phyloP scores from a whole-genome alignment of 2,113 vertebrate species.

The Thalassarche chlororhynchos region DNA sequence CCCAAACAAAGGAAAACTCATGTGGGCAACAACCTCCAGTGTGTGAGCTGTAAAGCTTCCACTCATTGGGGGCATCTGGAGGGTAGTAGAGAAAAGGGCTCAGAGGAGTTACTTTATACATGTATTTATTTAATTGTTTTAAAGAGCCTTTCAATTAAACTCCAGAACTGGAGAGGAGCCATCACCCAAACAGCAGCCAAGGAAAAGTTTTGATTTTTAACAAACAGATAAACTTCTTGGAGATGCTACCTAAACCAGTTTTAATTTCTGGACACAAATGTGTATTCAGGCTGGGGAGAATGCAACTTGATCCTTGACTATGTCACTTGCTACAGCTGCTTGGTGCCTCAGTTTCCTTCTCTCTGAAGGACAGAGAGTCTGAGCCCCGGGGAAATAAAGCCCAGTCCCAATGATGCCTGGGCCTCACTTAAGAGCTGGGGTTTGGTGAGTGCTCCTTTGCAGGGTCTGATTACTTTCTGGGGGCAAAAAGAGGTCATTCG shows the following conservation, averaged over 20 bases:
- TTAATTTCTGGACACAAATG: background rate
- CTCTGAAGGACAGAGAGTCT: background rate
- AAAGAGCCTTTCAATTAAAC: background rate
- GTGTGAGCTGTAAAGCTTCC: background rate
- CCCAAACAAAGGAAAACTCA: background rate
- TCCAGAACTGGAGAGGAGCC: background rate
- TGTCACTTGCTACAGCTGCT: background rate
- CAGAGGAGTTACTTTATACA: background rate
- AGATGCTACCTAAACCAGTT: background rate
- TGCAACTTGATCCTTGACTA: too few species aligned
- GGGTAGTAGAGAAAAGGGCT: background rate
- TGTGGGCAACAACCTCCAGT: background rate
- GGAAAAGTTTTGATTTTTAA: background rate
- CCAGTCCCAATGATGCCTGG: background rate
- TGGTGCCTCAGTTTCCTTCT: background rate
- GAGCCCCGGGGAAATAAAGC: background rate
- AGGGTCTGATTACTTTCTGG: background rate
- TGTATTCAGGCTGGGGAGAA: background rate
- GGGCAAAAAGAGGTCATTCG: background rate
- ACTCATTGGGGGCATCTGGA: background rate
- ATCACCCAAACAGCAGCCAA: background rate
- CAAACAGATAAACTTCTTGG: background rate
- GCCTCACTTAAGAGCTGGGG: background rate
- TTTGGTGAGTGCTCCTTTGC: background rate
- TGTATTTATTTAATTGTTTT: background rate